Base-by-base conservation (phyloP, 2,888 invertebrate genomes). In the Diarsia dahlii region DNA sequence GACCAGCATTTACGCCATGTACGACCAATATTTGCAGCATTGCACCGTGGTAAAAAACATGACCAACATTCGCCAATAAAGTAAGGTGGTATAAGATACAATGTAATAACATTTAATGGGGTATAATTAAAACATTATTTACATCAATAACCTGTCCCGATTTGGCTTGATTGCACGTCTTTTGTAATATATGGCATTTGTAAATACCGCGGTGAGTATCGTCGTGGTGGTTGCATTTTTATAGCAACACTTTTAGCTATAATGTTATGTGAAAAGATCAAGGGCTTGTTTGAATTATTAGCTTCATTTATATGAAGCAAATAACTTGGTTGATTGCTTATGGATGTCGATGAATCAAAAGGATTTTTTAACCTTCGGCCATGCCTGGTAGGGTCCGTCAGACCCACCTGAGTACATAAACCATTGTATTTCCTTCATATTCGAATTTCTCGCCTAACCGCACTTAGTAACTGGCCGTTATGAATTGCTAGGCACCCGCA, bases 51-150 rank as follows among this genome's bases (percentile, higher is more conserved):
- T 6, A n/a, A 48, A 5, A n/a, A n/a, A 52, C 28, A 28, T 67
- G n/a, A 28, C 63, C 67, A 72, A 46, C 46, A 70, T 80, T 75
- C 28, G 62, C 56, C 45, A 34, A 71, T n/a, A 60, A n/a, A 23
- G 34, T 76, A 54, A 18, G 5, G 13, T 13, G 46, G 18, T 23
- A 45, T 20, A 68, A n/a, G 5, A 58, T 64, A 10, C 56, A 60
- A 68, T 72, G 58, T 66, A 75, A 74, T 78, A 75, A 80, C 39
- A 78, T 78, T 78, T 75, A 78, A 80, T 80, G 76, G 64, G n/a
- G 65, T 74, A 71, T 74, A 84, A 86, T 84, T 82, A 86, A 80
- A 75, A 80, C 50, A 64, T 65, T 70, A 74, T 67, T 46, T 78
- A 63, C 54, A 78, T 66, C 50, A 72, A 78, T 20, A 67, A 78